phyloP scores from a whole-genome alignment of 2,113 vertebrate genomes.

The Calyptomena viridis region DNA sequence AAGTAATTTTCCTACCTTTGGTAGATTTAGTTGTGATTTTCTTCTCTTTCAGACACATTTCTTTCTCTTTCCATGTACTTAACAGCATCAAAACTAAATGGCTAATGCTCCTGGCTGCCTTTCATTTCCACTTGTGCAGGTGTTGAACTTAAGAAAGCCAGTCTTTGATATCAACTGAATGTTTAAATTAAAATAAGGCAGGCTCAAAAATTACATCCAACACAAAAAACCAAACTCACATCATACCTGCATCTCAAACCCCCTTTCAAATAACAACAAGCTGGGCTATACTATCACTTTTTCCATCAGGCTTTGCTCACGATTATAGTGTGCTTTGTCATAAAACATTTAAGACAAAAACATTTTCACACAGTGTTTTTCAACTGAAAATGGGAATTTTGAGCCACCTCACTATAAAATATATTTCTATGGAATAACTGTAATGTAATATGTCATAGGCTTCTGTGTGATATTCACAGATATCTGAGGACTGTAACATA shows the following conservation, averaged over 20 bases:
- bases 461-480: not conserved
- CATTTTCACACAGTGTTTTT: not conserved
- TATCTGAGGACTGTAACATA: not conserved
- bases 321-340: not conserved
- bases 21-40: not conserved
- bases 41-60: not conserved
- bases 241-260: fast-evolving
- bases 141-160: not conserved
- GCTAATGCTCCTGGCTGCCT: not conserved
- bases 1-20: not conserved
- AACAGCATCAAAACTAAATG: not conserved
- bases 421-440: not conserved
- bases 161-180: not conserved
- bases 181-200: not conserved
- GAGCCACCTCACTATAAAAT: not conserved
- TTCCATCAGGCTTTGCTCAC: not conserved
- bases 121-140: not conserved
- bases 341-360: not conserved
- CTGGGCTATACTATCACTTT: not conserved
- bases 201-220: not conserved
- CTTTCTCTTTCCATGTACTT: not conserved
- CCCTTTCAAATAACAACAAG: not conserved
- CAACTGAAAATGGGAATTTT: not conserved
- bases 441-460: not conserved
- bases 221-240: not conserved